Percentiles rank a stretch among this genome's conserved stretches.
These are phyloP conservation scores for Paedocypris sp. DNA, from an alignment of 2,113 vertebrate genomes.

Conservation along the genomic window DNA sequence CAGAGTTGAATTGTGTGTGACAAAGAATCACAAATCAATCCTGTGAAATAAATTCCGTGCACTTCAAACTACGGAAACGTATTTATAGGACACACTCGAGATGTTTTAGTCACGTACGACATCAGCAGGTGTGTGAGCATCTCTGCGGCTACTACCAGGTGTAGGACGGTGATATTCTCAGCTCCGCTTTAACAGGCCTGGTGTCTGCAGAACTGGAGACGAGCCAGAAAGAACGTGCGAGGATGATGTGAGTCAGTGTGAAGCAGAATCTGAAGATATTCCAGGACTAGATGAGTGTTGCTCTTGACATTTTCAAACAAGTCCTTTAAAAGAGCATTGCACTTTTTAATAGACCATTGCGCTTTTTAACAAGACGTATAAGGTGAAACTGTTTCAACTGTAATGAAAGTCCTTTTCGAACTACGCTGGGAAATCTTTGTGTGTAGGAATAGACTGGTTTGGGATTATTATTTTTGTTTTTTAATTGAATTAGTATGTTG, in stretches of 20 bases:
- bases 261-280: slow-evolving; percentile 1
- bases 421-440: too few species aligned
- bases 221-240: neutral
- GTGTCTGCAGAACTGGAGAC: neutral
- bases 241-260: neutral
- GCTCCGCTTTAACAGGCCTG: slow-evolving; percentile 4
- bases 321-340: neutral
- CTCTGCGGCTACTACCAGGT: neutral
- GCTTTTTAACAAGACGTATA: neutral
- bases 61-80: too few species aligned
- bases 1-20: neutral
- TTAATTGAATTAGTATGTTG: too few species aligned
- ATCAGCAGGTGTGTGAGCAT: too few species aligned
- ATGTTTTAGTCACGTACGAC: too few species aligned
- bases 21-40: too few species aligned
- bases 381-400: neutral
- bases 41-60: too few species aligned
- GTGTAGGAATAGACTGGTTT: too few species aligned
- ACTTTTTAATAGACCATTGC: too few species aligned
- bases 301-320: neutral
- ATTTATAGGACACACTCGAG: too few species aligned
- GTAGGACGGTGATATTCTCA: neutral
- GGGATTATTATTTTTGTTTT: too few species aligned
- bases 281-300: neutral
- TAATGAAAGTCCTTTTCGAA: too few species aligned